Evolutionary conservation across 2,888 invertebrate genomes (phyloP), one percentile per base, ranked within the genome.

Genomic region (Zhuqinia jingwanae): DNA sequence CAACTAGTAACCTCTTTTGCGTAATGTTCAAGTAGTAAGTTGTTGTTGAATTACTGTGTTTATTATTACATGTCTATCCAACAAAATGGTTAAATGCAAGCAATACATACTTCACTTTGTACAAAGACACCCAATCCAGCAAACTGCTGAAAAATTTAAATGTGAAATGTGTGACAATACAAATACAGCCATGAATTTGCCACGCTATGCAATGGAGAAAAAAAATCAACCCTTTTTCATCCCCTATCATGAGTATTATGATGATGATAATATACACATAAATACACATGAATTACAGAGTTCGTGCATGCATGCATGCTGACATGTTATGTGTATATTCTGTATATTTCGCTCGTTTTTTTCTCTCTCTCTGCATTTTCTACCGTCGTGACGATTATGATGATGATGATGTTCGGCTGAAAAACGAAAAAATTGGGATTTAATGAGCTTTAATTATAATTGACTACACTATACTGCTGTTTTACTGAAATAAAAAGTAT

Each of bases 361-460:
- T 36, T 50, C 53, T 75, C 42, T 75, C 25, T 22, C 8, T 27
- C 36, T 36, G 36, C 36, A 36, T 36, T 36, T 36, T 36, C 36
- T 8, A 36, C 36, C 82, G 63, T 80, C 85, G 85, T 85, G 75
- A 75, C 80, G 85, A 85, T 80, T 79, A 85, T 85, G 73, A 85
- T 75, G 85, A 79, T 85, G 85, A 85, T 85, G 75, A 85, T 85
- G 85, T 85, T 85, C 47, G 79, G 85, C 73, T 73, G 75, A 85
- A 79, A n/a, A 85, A 85, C 75, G 85, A 86, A 86, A 86, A 86
- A 86, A 86, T 86, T 86, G 86, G 80, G 81, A 86, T 86, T 86
- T 86, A 86, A 86, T 86, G 85, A 86, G 86, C 75, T 76, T 81
- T 86, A 86, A 86, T 86, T 86, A 86, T 86, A 86, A 86, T 86